Evolutionary conservation across 2,888 invertebrate genomes (phyloP).

Genomic region (Nymphalis c-album): DNA sequence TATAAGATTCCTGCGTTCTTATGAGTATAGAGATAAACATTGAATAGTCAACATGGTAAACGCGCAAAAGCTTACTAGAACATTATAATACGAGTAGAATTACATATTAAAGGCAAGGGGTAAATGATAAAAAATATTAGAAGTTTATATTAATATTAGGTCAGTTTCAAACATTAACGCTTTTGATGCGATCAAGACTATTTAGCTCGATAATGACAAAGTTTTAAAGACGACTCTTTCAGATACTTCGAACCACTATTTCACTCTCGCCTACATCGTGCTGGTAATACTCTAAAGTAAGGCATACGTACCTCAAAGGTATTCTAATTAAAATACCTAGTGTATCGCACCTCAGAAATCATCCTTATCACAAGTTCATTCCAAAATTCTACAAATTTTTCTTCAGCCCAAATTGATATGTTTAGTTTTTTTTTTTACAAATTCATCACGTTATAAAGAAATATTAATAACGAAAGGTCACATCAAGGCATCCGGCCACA

Average conservation of each 20-base stretch:
- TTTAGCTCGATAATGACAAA: constrained; percentile 19
- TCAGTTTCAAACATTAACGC: constrained; percentile 17
- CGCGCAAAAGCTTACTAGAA: constrained; percentile 73
- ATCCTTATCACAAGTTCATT: constrained; percentile 72
- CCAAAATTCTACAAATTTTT: constrained; percentile 62
- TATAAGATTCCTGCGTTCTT: constrained; percentile 52
- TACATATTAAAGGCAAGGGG: constrained; percentile 65
- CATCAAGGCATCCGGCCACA: constrained; percentile 76
- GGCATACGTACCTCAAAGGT: constrained; percentile 66
- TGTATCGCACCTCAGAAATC: constrained; percentile 64
- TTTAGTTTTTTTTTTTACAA: constrained; percentile 69
- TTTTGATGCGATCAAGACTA: constrained; percentile 5
- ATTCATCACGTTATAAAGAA: constrained; percentile 67
- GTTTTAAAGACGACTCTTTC: constrained; percentile 7
- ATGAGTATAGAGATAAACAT: constrained; percentile 59
- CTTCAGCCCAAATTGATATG: constrained; percentile 79
- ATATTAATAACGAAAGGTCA: constrained; percentile 55
- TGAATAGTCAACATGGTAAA: constrained; percentile 80
- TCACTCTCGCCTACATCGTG: constrained; percentile 50
- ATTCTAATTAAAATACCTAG: constrained; percentile 59
- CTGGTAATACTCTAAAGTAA: constrained; percentile 62
- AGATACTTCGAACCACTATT: neutral
- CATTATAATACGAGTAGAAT: constrained; percentile 45
- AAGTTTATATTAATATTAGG: constrained; percentile 45
- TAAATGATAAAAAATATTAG: constrained; percentile 75